Evolutionary conservation across 1,140 invertebrate genomes (phyloP).

Genomic region (Piezodorus guildinii): DNA sequence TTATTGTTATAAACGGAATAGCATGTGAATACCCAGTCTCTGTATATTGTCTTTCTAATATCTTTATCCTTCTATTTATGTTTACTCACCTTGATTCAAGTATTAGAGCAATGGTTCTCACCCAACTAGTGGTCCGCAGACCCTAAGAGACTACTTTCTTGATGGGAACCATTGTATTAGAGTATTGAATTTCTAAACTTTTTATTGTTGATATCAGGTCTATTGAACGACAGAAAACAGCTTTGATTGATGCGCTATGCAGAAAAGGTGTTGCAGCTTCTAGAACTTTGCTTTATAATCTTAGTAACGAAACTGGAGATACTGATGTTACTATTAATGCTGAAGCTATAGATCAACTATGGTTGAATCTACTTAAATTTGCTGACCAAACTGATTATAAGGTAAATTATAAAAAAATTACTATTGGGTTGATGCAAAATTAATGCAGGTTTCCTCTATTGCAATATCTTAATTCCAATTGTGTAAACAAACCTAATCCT

Average conservation of each 20-base stretch:
- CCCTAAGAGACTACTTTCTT: too few relatives aligned
- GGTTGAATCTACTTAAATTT: slow-evolving; percentile 62
- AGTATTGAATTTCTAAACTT: background rate
- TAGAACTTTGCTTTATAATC: slow-evolving; percentile 42
- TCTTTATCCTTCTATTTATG: too few relatives aligned
- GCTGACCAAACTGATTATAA: slow-evolving; percentile 65
- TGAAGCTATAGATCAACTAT: slow-evolving; percentile 49
- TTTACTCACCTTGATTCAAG: too few relatives aligned
- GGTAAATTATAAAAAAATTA: slow-evolving; percentile 35
- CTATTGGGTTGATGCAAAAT: too few relatives aligned
- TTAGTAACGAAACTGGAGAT: slow-evolving; percentile 17
- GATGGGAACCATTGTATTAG: too few relatives aligned
- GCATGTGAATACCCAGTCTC: background rate
- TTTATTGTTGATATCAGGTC: slow-evolving; percentile 39
- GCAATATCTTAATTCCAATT: too few relatives aligned
- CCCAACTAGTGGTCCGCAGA: too few relatives aligned
- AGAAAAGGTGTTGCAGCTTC: slow-evolving; percentile 62
- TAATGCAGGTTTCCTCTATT: too few relatives aligned
- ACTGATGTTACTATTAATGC: slow-evolving; percentile 27
- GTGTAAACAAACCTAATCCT: too few relatives aligned
- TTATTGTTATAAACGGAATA: too few relatives aligned
- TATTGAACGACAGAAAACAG: slow-evolving; percentile 71
- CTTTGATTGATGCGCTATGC: slow-evolving; percentile 62
- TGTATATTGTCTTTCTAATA: background rate
- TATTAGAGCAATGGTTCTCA: too few relatives aligned